Base-by-base conservation (phyloP, 2,888 invertebrate genomes). In the Brachyptera putata region DNA sequence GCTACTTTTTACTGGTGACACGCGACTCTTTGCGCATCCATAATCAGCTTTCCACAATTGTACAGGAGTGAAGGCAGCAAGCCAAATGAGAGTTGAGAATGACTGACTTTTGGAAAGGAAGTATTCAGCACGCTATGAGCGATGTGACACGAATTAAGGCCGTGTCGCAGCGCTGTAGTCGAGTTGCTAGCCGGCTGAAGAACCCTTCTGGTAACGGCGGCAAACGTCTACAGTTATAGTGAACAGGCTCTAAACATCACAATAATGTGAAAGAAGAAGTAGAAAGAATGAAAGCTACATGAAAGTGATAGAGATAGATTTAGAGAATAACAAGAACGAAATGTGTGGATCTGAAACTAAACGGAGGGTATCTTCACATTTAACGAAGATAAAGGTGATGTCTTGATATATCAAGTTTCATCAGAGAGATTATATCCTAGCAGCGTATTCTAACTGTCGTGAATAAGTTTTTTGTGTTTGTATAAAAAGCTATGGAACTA, bases 101-200 rank as follows among this genome's bases (percentile, higher is more conserved):
- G n/a, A n/a, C n/a, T n/a, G n/a, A n/a, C n/a, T n/a, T n/a, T n/a
- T n/a, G n/a, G n/a, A n/a, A n/a, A n/a, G 5, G 16, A 4, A 22
- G 16, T 16, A 30, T 26, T 5, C 18, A 22, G 34, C 11, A 21
- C 14, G 56, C 60, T 56, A 60, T 56, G 60, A 60, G 56, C 49
- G 60, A 60, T 56, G 56, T 60, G 39, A 21, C 13, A 36, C 26
- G 61, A 56, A 61, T 57, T 60, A 61, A 39, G 24, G 39, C 24
- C 41, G 30, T 34, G 57, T 46, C 56, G 46, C 25, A 43, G 26
- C 34, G 16, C 14, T 11, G 16, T 36, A 60, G 60, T 61, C 57
- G 57, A 50, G n/a, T n/a, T n/a, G n/a, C 57, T 53, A 57, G 41
- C 41, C 50, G 36, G n/a, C 30, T n/a, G 46, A 14, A 61, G 57